Percentiles rank a stretch among this genome's conserved stretches.
These are phyloP conservation scores for Escarpia spicata DNA, from an alignment of 2,888 invertebrate species.

Conservation along the genomic window DNA sequence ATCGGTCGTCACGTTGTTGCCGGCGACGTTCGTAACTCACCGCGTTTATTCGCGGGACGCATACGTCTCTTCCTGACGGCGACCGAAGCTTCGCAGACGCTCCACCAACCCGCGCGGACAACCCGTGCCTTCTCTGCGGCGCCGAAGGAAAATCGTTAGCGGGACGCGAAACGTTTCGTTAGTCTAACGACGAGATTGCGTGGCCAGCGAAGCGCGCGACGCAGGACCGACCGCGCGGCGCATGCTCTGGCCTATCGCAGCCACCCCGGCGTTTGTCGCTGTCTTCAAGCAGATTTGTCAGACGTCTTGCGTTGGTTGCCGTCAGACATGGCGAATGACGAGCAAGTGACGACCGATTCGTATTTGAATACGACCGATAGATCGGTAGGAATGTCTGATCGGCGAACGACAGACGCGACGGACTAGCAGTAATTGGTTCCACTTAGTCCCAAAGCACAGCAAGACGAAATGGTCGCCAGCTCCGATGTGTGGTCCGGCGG, in stretches of 20 bases:
- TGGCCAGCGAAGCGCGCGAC: background rate
- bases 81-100: background rate
- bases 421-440: background rate
- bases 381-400: background rate
- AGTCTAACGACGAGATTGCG: background rate
- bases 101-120: background rate
- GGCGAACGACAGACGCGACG: background rate
- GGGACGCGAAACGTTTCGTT: constrained; percentile 10
- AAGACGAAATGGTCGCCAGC: background rate
- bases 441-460: background rate
- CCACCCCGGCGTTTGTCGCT: background rate
- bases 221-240: background rate
- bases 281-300: background rate
- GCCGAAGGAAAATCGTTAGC: constrained; percentile 10
- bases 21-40: background rate
- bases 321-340: background rate
- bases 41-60: background rate
- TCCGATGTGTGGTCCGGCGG: background rate
- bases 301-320: background rate
- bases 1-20: background rate
- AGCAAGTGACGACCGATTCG: background rate
- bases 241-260: background rate
- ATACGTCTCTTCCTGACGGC: background rate
- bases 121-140: background rate
- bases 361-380: background rate